phyloP scores from a whole-genome alignment of 2,113 vertebrate genomes.

The Rhea pennata region DNA sequence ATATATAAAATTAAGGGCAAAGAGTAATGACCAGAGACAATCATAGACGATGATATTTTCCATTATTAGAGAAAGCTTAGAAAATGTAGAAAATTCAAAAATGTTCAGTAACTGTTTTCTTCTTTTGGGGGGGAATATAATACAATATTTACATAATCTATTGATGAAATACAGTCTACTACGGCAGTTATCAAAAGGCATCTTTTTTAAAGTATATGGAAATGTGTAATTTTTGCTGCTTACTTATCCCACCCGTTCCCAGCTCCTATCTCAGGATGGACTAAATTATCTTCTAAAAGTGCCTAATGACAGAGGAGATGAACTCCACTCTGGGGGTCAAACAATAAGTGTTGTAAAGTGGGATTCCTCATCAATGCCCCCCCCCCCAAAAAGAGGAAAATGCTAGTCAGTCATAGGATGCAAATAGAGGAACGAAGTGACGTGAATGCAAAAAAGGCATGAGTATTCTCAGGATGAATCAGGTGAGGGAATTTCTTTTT shows the following conservation, averaged over 20 bases:
- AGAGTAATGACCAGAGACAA: background rate
- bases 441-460: background rate
- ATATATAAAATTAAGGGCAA: background rate
- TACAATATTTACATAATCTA: background rate
- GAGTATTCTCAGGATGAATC: background rate
- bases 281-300: background rate
- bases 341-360: background rate
- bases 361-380: background rate
- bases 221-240: background rate
- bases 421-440: background rate
- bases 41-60: background rate
- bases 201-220: background rate
- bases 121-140: background rate
- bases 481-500: background rate
- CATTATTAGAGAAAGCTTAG: background rate
- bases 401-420: background rate
- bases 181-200: background rate
- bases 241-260: background rate
- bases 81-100: background rate
- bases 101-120: background rate
- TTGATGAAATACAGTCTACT: background rate
- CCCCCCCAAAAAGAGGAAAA: background rate
- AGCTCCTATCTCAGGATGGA: background rate
- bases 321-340: background rate
- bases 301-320: background rate